phyloP scores from a whole-genome alignment of 30 jellyfish, hydroid and myxozoan genomes.

The Turritopsis dohrnii region DNA sequence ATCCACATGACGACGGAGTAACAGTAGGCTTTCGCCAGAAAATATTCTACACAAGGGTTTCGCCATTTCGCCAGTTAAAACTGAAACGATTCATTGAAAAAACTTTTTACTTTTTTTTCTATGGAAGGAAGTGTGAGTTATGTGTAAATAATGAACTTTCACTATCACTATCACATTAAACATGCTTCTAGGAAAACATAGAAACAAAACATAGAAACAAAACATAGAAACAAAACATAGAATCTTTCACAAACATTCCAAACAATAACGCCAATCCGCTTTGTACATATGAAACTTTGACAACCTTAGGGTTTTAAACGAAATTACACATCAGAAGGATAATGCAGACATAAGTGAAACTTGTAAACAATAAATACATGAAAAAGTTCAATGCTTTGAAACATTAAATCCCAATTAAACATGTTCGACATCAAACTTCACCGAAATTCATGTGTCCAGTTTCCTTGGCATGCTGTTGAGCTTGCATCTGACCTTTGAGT shows the following conservation, averaged over 20 bases:
- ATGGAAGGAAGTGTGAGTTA: neutral
- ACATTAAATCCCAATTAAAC: neutral
- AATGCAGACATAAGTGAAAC: too few relatives aligned
- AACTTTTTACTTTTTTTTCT: neutral
- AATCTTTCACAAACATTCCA: too few relatives aligned
- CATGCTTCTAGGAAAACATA: too few relatives aligned
- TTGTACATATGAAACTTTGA: too few relatives aligned
- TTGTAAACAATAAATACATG: too few relatives aligned
- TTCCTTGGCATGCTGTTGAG: slow-evolving; percentile 68
- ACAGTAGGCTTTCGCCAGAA: neutral
- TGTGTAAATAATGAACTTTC: too few relatives aligned
- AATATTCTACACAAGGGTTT: neutral
- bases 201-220: too few relatives aligned
- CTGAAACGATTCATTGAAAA: neutral
- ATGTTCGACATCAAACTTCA: slow-evolving; percentile 33
- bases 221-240: too few relatives aligned
- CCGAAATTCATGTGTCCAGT: slow-evolving; percentile 92
- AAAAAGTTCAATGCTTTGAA: neutral
- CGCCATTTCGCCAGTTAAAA: neutral
- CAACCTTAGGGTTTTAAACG: too few relatives aligned
- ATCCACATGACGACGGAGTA: neutral
- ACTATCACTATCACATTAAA: too few relatives aligned
- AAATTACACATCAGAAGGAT: too few relatives aligned
- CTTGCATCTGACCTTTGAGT: slow-evolving; percentile 68
- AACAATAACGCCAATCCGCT: too few relatives aligned